Conservation (phyloP, 2,113 vertebrate species). For the Thalassarche chlororhynchos region DNA sequence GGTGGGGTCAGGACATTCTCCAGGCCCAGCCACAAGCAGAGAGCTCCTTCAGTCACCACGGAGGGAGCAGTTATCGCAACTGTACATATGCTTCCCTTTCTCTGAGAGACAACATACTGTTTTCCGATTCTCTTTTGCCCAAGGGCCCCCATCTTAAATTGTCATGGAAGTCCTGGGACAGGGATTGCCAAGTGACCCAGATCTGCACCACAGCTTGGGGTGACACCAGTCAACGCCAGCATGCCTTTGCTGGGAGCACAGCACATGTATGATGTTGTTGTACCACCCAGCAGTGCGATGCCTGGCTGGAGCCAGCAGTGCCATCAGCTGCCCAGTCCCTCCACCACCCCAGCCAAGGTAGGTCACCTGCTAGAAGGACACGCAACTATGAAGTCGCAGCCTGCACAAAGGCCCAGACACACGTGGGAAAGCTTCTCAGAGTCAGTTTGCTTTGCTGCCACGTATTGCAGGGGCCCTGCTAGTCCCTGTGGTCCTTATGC, state of each 20-base stretch:
- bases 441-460: neutral
- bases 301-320: neutral
- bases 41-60: neutral
- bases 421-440: neutral
- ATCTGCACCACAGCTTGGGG: neutral
- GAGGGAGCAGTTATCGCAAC: neutral
- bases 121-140: neutral
- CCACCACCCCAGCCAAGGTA: neutral
- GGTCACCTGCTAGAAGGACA: neutral
- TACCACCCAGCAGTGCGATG: accelerated
- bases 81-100: neutral
- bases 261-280: accelerated
- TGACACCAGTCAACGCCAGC: accelerated
- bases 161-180: neutral
- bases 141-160: neutral
- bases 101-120: neutral
- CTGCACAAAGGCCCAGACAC: neutral
- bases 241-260: accelerated
- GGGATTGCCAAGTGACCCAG: neutral
- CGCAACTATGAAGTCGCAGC: neutral
- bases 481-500: neutral
- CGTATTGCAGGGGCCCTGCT: neutral
- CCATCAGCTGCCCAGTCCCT: neutral
- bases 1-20: neutral
- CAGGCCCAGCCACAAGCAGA: neutral